A percentile compares a stretch with the other conserved stretches of the same genome.
Evolutionary conservation across 2,113 vertebrate species (phyloP).

Genomic region (Laterallus jamaicensis): DNA sequence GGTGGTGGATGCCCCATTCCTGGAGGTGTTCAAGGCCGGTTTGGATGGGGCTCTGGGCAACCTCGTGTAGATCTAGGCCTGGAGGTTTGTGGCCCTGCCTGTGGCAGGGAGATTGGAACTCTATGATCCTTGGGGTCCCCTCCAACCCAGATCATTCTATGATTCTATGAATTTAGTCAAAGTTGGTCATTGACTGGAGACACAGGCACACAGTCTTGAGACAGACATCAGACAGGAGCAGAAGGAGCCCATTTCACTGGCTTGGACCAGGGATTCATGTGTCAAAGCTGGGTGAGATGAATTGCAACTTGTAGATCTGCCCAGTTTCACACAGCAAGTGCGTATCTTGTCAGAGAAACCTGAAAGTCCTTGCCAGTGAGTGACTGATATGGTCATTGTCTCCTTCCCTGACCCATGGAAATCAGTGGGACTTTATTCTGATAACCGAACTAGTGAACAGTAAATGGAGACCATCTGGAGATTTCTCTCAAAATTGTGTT

Average conservation of each 20-base stretch:
- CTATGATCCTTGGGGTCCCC: no score
- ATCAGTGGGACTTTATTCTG: neutral
- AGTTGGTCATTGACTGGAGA: neutral
- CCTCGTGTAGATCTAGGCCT: no score
- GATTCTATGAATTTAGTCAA: neutral
- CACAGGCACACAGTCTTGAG: neutral
- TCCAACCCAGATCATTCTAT: no score
- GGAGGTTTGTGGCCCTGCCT: no score
- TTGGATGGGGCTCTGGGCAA: no score
- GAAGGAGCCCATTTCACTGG: neutral
- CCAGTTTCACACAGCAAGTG: neutral
- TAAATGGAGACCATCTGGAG: neutral
- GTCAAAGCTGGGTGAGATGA: neutral
- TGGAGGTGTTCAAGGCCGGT: no score
- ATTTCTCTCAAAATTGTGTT: neutral
- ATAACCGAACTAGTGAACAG: neutral
- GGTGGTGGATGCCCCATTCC: no score
- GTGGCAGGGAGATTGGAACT: no score
- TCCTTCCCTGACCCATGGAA: neutral
- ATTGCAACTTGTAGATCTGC: neutral
- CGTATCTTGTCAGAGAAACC: neutral
- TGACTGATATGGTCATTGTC: neutral
- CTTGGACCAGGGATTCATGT: rapidly evolving
- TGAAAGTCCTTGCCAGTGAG: neutral
- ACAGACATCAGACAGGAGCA: neutral